phyloP scores from a whole-genome alignment of 2,888 invertebrate species.

The Lasius platythorax region DNA sequence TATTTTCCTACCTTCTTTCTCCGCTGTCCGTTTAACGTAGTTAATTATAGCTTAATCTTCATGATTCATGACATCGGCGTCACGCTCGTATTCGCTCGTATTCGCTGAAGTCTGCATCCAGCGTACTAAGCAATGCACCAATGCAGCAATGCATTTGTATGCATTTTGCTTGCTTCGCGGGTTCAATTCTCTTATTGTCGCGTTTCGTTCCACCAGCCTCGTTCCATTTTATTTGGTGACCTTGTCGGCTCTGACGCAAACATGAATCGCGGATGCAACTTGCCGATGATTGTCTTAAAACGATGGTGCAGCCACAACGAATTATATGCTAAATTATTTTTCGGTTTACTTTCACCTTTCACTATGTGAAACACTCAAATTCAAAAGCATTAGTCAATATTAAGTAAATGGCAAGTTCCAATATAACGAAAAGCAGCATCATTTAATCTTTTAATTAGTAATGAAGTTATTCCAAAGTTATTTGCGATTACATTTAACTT shows the following conservation, averaged over 20 bases:
- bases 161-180: conserved; percentile 68
- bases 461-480: neutral
- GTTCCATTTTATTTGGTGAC: conserved; percentile 77
- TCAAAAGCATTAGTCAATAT: neutral
- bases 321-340: conserved; percentile 10
- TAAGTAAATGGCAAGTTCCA: neutral
- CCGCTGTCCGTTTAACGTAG: neutral
- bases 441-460: neutral
- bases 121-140: conserved; percentile 68
- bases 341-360: conserved; percentile 1
- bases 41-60: conserved; percentile 67
- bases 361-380: neutral
- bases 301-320: conserved; percentile 47
- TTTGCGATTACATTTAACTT: neutral
- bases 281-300: conserved; percentile 56
- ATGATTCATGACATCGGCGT: conserved; percentile 16
- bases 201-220: conserved; percentile 73
- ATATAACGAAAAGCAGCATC: neutral
- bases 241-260: conserved; percentile 40
- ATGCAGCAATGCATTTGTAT: conserved; percentile 76
- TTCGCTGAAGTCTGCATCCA: conserved; percentile 59
- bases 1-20: conserved; percentile 21
- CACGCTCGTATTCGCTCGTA: conserved; percentile 53
- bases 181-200: conserved; percentile 73
- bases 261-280: conserved; percentile 17